A percentile compares a stretch with the other conserved stretches of the same genome.
Conservation (phyloP, 1,140 invertebrate genomes). For the Pseudomyrmex concolor region DNA sequence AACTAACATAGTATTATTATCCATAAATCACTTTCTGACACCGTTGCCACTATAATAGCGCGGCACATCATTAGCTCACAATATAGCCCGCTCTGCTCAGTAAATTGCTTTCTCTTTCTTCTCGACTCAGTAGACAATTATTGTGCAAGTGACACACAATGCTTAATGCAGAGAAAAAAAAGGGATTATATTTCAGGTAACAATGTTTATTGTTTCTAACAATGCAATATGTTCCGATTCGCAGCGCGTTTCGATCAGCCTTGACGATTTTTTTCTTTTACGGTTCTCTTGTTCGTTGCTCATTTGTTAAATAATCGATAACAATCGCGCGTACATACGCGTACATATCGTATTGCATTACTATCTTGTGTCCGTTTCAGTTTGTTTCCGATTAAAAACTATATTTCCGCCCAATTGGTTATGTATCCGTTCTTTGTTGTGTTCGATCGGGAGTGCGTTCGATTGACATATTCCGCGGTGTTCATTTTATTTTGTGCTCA, state of each 20-base stretch:
- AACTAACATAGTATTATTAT: constrained; percentile 45
- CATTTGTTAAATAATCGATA: too few relatives aligned
- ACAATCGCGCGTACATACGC: too few relatives aligned
- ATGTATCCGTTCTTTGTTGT: too few relatives aligned
- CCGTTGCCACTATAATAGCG: constrained; percentile 22
- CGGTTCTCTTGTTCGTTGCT: too few relatives aligned
- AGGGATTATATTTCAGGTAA: neutral
- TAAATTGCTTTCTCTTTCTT: constrained; percentile 33
- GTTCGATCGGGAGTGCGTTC: too few relatives aligned
- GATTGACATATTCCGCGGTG: too few relatives aligned
- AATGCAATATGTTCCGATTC: neutral
- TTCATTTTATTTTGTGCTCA: too few relatives aligned
- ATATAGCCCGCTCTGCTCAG: constrained; percentile 8
- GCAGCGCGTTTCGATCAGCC: neutral
- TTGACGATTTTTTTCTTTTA: too few relatives aligned
- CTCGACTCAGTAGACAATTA: constrained; percentile 35
- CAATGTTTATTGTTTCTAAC: neutral
- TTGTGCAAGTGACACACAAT: constrained; percentile 21
- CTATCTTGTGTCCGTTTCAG: too few relatives aligned
- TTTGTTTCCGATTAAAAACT: too few relatives aligned
- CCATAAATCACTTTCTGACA: constrained; percentile 52
- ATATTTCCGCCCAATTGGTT: too few relatives aligned
- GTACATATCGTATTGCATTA: too few relatives aligned
- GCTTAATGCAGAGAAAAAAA: neutral
- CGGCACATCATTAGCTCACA: constrained; percentile 37